A percentile compares a stretch with the other conserved stretches of the same genome.
Evolutionary conservation across 2,113 vertebrate species (phyloP).

Genomic region (Melanerpes formicivorus): DNA sequence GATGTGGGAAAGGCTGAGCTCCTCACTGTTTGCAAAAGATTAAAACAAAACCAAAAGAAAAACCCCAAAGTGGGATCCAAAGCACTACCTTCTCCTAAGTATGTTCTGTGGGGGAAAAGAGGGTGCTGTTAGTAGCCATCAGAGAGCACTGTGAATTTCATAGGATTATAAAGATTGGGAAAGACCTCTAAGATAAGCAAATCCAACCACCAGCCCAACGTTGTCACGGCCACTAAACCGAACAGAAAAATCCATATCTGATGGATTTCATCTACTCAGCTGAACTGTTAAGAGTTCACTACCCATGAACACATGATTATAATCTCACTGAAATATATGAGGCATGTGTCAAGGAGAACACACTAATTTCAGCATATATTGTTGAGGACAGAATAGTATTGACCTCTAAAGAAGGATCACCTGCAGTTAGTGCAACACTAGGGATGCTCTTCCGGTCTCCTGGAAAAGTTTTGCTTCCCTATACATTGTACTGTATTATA

Average conservation of each 20-base stretch:
- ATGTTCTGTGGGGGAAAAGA: not conserved
- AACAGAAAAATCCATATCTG: not conserved
- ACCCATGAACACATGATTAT: not conserved
- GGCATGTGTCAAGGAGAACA: not conserved
- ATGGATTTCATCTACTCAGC: not conserved
- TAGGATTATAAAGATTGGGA: too few species aligned
- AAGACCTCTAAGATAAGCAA: too few species aligned
- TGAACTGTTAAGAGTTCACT: not conserved
- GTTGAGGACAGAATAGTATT: not conserved
- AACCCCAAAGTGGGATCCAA: not conserved
- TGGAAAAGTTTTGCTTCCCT: not conserved
- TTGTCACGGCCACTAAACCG: not conserved
- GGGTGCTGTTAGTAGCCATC: not conserved
- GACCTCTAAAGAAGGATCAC: not conserved
- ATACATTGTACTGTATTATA: not conserved
- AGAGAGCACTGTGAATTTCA: not conserved
- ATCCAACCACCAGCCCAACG: too few species aligned
- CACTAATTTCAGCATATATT: not conserved
- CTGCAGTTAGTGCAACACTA: not conserved
- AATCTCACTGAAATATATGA: conserved; percentile 38
- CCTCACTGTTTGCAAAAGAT: not conserved
- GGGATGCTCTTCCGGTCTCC: not conserved
- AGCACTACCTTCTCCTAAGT: not conserved
- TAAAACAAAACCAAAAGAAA: not conserved
- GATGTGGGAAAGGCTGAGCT: not conserved